phyloP scores from a whole-genome alignment of 1,140 invertebrate species.

The Trypoxylus dichotomus region DNA sequence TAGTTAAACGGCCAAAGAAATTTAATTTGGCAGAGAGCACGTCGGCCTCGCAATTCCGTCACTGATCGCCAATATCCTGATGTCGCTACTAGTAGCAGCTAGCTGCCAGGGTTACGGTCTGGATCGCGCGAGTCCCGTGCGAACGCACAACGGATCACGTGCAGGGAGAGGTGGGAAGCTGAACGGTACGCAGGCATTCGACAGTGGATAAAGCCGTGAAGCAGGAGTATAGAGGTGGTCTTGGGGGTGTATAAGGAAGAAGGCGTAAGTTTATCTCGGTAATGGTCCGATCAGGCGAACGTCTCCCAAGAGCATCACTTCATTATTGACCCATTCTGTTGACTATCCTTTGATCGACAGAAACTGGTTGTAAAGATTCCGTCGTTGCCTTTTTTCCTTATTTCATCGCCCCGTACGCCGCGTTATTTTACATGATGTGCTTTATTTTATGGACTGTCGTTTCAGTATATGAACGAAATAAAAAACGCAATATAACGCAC shows the following conservation, averaged over 20 bases:
- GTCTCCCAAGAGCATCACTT: conserved; percentile 38
- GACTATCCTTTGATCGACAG: conserved; percentile 20
- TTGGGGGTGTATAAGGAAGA: conserved; percentile 17
- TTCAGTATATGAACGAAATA: neutral
- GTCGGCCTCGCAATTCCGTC: neutral
- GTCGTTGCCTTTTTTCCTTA: neutral
- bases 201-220: neutral
- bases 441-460: conserved; percentile 9
- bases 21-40: conserved; percentile 17
- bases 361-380: conserved; percentile 18
- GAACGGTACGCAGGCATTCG: neutral
- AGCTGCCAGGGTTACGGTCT: too few relatives aligned
- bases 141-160: neutral
- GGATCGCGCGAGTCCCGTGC: too few relatives aligned
- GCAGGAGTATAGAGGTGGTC: conserved; percentile 10
- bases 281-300: conserved; percentile 37
- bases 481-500: neutral
- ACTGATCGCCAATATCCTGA: conserved; percentile 6
- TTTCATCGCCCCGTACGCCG: neutral
- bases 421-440: conserved; percentile 9
- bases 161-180: neutral
- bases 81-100: neutral
- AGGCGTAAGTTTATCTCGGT: conserved; percentile 32
- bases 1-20: conserved; percentile 26
- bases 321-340: conserved; percentile 38